A percentile compares a stretch with the other conserved stretches of the same genome.
phyloP scores from a whole-genome alignment of 2,797 vertebrate genomes.

The Otolemur crassicaudatus region DNA sequence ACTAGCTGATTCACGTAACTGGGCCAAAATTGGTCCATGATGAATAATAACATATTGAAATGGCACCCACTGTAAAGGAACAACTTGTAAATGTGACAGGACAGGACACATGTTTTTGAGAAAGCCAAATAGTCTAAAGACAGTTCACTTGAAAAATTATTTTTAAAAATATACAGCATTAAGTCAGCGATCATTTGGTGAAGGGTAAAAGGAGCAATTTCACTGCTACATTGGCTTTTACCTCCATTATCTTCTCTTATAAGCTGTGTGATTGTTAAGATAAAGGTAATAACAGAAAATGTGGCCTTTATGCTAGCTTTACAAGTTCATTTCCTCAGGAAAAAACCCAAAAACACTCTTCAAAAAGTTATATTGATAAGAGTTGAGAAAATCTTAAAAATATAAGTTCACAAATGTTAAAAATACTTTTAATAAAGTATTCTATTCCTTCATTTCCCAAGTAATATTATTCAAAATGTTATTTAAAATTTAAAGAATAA shows the following conservation, averaged over 20 bases:
- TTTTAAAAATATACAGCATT: neutral
- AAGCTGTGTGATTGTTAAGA: neutral
- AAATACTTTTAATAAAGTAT: neutral
- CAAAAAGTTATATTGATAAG: conserved; percentile 12
- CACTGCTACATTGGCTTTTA: conserved; percentile 17
- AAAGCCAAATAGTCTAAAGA: conserved; percentile 54
- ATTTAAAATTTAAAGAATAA: neutral
- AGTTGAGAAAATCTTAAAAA: neutral
- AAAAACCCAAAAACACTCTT: neutral
- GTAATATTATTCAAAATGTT: neutral
- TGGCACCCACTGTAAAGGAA: conserved; percentile 58
- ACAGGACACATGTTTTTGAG: conserved; percentile 44
- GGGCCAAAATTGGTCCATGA: conserved; percentile 53
- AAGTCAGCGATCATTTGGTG: neutral
- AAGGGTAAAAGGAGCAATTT: conserved; percentile 52
- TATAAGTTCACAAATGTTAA: neutral
- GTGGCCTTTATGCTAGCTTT: neutral
- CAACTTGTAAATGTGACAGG: conserved; percentile 33
- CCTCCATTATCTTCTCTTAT: neutral
- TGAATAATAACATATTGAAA: conserved; percentile 72
- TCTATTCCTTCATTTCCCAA: neutral
- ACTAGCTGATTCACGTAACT: conserved; percentile 23
- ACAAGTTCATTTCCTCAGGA: conserved; percentile 30
- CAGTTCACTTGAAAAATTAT: conserved; percentile 47
- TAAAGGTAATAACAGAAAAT: neutral